Evolutionary conservation across 2,113 vertebrate species (phyloP).

Genomic region (Cyanocitta stelleri): DNA sequence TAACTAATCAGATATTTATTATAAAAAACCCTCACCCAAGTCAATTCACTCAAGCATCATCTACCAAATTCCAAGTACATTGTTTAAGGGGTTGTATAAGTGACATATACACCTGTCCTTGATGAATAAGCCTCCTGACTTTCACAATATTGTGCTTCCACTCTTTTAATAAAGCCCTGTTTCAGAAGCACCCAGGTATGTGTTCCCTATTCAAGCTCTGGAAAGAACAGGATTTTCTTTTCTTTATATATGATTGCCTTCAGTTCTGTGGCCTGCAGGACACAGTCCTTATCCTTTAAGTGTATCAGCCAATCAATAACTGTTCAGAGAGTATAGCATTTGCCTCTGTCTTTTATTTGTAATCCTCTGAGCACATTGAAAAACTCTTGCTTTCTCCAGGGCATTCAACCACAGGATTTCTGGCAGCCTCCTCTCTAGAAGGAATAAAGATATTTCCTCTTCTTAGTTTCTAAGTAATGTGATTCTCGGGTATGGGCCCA

Average conservation of each 20-base stretch:
- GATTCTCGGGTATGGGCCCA: background rate
- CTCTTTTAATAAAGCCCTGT: background rate
- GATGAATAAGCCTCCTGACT: background rate
- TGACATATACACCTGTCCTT: background rate
- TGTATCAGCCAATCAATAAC: background rate
- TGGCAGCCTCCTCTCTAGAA: background rate
- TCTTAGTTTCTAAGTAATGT: background rate
- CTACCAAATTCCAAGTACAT: background rate
- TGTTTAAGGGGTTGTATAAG: background rate
- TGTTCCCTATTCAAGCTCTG: background rate
- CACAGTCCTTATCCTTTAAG: background rate
- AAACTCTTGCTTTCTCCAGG: background rate
- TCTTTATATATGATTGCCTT: background rate
- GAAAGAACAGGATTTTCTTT: background rate
- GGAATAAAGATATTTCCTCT: background rate
- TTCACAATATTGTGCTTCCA: background rate
- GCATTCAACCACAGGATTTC: background rate
- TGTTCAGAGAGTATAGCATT: background rate
- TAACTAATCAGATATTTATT: background rate
- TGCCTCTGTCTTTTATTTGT: background rate
- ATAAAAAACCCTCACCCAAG: fast-evolving
- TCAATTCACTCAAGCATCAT: background rate
- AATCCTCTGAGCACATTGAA: background rate
- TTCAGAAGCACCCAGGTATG: background rate
- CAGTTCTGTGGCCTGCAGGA: background rate